These are phyloP conservation scores for Synanthedon andrenaeformis DNA, from an alignment of 2,888 invertebrate genomes.

Conservation along the genomic window DNA sequence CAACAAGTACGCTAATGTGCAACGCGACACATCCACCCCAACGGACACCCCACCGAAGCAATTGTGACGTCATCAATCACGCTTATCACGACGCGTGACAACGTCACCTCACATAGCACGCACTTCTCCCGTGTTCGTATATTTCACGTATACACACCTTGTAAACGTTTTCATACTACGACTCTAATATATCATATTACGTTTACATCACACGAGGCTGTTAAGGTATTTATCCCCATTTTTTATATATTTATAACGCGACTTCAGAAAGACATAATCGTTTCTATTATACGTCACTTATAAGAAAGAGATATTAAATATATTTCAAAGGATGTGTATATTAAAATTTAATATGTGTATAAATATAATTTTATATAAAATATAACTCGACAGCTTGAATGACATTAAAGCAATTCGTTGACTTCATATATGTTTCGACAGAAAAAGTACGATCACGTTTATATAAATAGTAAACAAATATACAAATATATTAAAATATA, in stretches of 20 bases:
- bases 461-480: too few relatives aligned
- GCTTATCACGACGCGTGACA: constrained; percentile 40
- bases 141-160: neutral
- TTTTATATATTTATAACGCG: neutral
- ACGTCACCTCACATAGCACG: constrained; percentile 11
- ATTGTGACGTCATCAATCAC: constrained; percentile 60
- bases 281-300: too few relatives aligned
- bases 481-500: too few relatives aligned
- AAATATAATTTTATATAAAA: too few relatives aligned
- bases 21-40: constrained; percentile 6
- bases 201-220: neutral
- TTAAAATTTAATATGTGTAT: too few relatives aligned
- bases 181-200: neutral
- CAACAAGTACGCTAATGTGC: constrained; percentile 32
- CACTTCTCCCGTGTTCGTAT: neutral
- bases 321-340: too few relatives aligned
- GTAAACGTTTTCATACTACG: neutral
- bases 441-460: too few relatives aligned
- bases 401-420: too few relatives aligned
- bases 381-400: too few relatives aligned
- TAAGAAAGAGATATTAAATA: too few relatives aligned
- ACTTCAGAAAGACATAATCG: neutral
- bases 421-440: too few relatives aligned
- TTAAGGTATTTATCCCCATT: neutral
- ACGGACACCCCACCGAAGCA: constrained; percentile 8